These are phyloP conservation scores for Seira ritae DNA, from an alignment of 2,888 invertebrate species.

Conservation along the genomic window DNA sequence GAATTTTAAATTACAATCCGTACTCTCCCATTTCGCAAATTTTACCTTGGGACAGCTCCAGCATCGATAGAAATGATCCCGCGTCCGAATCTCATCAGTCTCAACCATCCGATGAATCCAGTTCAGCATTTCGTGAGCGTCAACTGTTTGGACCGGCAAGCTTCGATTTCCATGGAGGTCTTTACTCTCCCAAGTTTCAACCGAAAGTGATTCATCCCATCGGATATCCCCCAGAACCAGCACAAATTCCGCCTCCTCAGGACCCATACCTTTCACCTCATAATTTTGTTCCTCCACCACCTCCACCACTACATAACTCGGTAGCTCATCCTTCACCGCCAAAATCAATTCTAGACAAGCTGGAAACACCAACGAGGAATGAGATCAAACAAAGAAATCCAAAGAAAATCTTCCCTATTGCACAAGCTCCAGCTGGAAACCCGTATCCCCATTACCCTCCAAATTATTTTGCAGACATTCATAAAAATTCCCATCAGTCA, in stretches of 20 bases:
- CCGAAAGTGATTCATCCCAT: neutral
- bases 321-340: neutral
- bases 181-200: conserved; percentile 3
- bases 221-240: neutral
- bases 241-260: neutral
- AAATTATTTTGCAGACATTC: too few relatives aligned
- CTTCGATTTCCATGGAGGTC: conserved; percentile 46
- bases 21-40: conserved; percentile 55
- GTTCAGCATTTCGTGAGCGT: neutral
- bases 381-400: neutral
- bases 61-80: neutral
- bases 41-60: conserved; percentile 18
- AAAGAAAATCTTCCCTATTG: neutral
- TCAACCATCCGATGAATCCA: conserved; percentile 30
- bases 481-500: too few relatives aligned
- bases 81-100: conserved; percentile 27
- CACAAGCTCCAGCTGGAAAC: neutral
- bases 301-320: neutral
- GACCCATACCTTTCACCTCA: neutral
- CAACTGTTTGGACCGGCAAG: conserved; percentile 26
- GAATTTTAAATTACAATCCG: conserved; percentile 65
- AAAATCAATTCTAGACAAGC: neutral
- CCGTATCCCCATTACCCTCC: neutral
- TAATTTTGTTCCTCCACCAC: neutral
- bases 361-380: neutral